Evolutionary conservation across 2,797 vertebrate genomes (phyloP).

Genomic region (Distichodus sexfasciatus): DNA sequence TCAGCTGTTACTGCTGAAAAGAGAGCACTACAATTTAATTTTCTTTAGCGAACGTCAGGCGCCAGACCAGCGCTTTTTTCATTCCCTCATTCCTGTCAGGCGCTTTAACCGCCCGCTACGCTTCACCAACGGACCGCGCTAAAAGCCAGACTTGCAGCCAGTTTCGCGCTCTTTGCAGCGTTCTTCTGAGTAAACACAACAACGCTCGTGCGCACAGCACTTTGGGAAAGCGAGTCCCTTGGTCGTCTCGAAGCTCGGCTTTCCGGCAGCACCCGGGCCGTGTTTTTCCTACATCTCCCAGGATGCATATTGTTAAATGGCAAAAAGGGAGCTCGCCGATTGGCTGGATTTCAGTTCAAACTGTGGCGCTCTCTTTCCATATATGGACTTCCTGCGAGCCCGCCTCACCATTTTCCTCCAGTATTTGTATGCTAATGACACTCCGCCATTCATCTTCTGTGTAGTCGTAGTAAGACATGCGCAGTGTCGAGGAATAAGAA

Average conservation of each 20-base stretch:
- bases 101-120: background rate
- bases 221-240: conserved; percentile 18
- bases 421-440: conserved; percentile 70
- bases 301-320: conserved; percentile 48
- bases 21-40: too few species aligned
- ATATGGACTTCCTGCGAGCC: conserved; percentile 63
- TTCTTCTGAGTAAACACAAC: conserved; percentile 8
- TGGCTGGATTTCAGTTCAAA: conserved; percentile 70
- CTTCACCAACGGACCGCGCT: background rate
- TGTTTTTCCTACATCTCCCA: conserved; percentile 61
- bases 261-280: too few species aligned
- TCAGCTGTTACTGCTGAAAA: too few species aligned
- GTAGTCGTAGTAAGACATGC: conserved; percentile 76
- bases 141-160: background rate
- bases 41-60: too few species aligned
- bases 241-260: background rate
- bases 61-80: background rate
- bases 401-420: conserved; percentile 57
- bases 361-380: conserved; percentile 62
- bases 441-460: conserved; percentile 73
- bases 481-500: conserved; percentile 64
- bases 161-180: conserved; percentile 25
- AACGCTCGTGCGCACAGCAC: background rate
- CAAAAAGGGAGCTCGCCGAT: conserved; percentile 46
- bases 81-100: too few species aligned